These are phyloP conservation scores for Hesperophylax magnus DNA, from an alignment of 1,140 invertebrate species.

Conservation along the genomic window DNA sequence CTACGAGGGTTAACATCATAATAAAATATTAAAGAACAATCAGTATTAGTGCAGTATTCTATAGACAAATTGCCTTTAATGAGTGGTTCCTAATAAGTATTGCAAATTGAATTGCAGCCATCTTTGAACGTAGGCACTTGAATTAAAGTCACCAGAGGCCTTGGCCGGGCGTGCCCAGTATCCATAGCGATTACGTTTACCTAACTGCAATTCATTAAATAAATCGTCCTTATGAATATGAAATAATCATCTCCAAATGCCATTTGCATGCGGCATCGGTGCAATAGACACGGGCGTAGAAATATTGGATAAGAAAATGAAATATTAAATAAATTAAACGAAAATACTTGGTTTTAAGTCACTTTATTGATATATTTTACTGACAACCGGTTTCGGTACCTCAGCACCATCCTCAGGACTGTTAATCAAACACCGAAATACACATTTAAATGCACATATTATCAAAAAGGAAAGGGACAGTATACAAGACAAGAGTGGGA, in stretches of 20 bases:
- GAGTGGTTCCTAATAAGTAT: background rate
- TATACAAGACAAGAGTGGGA: no score
- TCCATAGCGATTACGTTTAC: background rate
- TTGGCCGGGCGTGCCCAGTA: constrained; percentile 19
- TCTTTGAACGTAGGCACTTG: constrained; percentile 1
- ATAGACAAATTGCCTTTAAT: background rate
- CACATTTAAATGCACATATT: no score
- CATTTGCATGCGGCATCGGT: constrained; percentile 28
- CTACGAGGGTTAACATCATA: no score
- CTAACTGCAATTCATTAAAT: constrained; percentile 37
- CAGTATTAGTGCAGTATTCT: no score
- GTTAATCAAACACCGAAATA: no score
- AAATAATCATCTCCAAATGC: constrained; percentile 36
- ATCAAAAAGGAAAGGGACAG: no score
- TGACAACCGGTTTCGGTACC: no score
- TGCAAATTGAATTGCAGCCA: constrained; percentile 11
- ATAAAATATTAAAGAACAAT: no score
- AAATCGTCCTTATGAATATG: constrained; percentile 23
- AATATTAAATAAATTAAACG: no score
- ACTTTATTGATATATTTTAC: no score
- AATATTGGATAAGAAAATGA: background rate
- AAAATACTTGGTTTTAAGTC: no score
- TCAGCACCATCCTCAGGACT: no score
- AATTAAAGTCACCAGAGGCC: background rate
- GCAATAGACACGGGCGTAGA: background rate